Evolutionary conservation across 1,140 invertebrate genomes (phyloP), one percentile per base, ranked within the genome.

Genomic region (Cotesia typhae): DNA sequence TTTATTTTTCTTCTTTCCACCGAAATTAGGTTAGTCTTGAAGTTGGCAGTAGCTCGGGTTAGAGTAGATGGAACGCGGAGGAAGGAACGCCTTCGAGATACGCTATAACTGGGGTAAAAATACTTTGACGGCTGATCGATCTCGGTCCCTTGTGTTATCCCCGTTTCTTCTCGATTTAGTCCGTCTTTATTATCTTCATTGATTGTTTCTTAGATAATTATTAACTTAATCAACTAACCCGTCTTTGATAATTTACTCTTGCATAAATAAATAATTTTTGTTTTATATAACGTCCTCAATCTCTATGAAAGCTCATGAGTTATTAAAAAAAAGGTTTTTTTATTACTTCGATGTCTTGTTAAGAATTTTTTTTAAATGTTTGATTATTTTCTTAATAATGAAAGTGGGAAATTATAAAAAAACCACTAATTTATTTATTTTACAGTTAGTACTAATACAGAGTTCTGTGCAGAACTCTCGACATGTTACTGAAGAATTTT

Each of bases 81-180:
- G 41, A 67, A 55, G 47, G 14, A 67, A 67, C 66, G 51, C 47
- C 51, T 53, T 67, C 51, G 66, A 67, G 66, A 67, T 67, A 53
- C 52, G 52, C 9, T 12, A 52, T 20, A 51, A 28, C 66, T 4
- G 5, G 66, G 66, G 66, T 67, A 67, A 67, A 67, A 67, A 67
- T 67, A 67, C 66, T 67, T 67, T 67, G 66, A 67, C 66, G 66
- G 52, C 41, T 67, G 57, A 67, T 67, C 66, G 66, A 67, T 67
- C 51, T 67, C 36, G 9, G 47, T 28, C 66, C 52, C 66, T 67
- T 67, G 53, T 38, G 14, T 37, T 65, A 9, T 65, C 66, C 53
- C 66, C 35, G 17, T 67, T 41, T 53, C 17, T 55, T 37, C 51
- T 67, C 36, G 51, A 53, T 67, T 67, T 67, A 67, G 66, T 53